Evolutionary conservation across 1,140 invertebrate genomes (phyloP).

Genomic region (Neuroterus valhalla): DNA sequence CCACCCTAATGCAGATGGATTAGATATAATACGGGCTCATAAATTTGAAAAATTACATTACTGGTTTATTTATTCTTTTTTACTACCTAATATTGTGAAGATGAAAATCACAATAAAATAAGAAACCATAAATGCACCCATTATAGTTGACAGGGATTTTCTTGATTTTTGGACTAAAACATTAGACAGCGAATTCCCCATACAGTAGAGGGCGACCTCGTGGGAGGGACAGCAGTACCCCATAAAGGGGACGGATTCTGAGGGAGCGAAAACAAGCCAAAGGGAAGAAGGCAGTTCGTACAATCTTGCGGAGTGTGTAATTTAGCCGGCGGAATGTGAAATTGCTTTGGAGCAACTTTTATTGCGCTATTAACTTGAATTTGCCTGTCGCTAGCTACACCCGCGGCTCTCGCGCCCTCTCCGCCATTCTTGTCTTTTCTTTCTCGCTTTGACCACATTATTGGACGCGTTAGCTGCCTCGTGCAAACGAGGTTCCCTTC

Average conservation of each 20-base stretch:
- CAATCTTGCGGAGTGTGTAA: constrained; percentile 58
- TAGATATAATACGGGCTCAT: no score
- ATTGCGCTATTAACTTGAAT: constrained; percentile 46
- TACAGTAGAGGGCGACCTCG: neutral
- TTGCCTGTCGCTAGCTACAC: constrained; percentile 33
- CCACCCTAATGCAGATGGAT: no score
- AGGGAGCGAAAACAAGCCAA: constrained; percentile 25
- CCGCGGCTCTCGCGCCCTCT: constrained; percentile 5
- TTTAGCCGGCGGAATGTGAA: constrained; percentile 54
- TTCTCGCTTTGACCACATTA: constrained; percentile 1
- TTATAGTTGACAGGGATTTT: no score
- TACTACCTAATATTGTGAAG: no score
- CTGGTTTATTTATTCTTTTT: no score
- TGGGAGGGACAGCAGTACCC: constrained; percentile 22
- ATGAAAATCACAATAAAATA: no score
- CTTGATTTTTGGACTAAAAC: no score
- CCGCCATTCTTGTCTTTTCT: constrained; percentile 27
- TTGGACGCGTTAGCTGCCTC: constrained; percentile 7
- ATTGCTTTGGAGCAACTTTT: constrained; percentile 49
- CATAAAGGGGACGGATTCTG: constrained; percentile 31
- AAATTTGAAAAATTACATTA: no score
- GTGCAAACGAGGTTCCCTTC: constrained; percentile 9
- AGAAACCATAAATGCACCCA: no score
- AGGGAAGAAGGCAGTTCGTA: constrained; percentile 44
- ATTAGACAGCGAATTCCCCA: no score